A percentile compares a stretch with the other conserved stretches of the same genome.
Conservation (phyloP, 2,113 vertebrate genomes). For the Urocolius indicus region DNA sequence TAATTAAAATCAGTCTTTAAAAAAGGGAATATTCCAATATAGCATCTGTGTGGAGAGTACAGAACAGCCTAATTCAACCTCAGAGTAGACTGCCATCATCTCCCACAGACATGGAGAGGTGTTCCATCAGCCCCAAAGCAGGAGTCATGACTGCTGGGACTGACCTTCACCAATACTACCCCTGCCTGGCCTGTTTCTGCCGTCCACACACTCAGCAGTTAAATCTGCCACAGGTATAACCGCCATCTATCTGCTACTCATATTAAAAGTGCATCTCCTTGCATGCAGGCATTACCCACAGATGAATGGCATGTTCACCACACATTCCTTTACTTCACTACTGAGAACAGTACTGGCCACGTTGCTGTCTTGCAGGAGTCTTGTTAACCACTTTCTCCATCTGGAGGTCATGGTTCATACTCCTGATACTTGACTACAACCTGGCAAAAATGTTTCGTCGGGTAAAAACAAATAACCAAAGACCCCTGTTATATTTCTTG, state of each 20-base stretch:
- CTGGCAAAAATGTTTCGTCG: not conserved
- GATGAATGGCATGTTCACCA: not conserved
- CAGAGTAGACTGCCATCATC: not conserved
- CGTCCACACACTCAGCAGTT: accelerated
- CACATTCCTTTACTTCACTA: not conserved
- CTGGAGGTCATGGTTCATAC: not conserved
- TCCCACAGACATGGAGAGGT: not conserved
- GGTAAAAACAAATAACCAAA: not conserved
- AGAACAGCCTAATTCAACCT: not conserved
- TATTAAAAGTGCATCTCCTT: not conserved
- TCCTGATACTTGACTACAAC: not conserved
- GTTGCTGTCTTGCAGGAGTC: not conserved
- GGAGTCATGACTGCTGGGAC: not conserved
- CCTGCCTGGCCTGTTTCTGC: not conserved
- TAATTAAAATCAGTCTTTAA: not conserved
- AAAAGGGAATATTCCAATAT: accelerated
- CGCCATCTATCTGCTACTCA: too few relatives aligned
- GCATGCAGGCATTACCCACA: not conserved
- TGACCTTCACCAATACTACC: not conserved
- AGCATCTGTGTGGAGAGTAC: not conserved
- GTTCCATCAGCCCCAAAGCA: not conserved
- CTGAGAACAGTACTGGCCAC: not conserved
- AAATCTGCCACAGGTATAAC: not conserved
- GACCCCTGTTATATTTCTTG: not conserved
- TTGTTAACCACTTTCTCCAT: not conserved